These are phyloP conservation scores for Eptatretus atami DNA, from an alignment of 2,797 vertebrate species.

Conservation along the genomic window DNA sequence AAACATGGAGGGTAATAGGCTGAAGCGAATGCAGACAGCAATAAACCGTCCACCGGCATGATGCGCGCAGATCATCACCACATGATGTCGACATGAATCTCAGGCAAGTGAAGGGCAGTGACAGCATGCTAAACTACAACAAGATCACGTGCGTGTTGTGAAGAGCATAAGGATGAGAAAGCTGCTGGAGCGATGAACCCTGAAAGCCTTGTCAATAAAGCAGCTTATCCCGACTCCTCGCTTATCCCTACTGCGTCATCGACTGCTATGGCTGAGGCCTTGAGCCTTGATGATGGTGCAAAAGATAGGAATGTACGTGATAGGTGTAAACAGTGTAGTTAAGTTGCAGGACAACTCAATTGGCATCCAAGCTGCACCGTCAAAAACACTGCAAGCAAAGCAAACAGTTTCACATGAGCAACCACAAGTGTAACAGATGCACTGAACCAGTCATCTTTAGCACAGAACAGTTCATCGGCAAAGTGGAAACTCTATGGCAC, in stretches of 20 bases:
- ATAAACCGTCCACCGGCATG: too few relatives aligned
- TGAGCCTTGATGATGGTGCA: too few relatives aligned
- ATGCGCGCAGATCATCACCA: too few relatives aligned
- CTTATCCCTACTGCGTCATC: constrained; percentile 78
- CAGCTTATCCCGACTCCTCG: constrained; percentile 80
- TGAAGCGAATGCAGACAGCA: too few relatives aligned
- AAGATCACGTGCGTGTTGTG: constrained; percentile 19
- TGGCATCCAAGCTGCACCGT: constrained; percentile 71
- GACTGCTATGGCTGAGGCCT: constrained; percentile 31
- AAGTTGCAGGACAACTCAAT: constrained; percentile 24
- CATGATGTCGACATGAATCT: constrained; percentile 52
- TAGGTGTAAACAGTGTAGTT: constrained; percentile 27
- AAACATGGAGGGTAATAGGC: too few relatives aligned
- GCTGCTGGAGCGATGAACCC: background rate
- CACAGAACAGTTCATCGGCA: constrained; percentile 84
- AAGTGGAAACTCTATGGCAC: constrained; percentile 84
- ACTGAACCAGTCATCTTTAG: constrained; percentile 88
- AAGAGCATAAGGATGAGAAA: constrained; percentile 38
- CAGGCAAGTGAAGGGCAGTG: constrained; percentile 76
- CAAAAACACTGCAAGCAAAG: constrained; percentile 58
- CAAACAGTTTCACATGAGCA: too few relatives aligned
- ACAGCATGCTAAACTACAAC: constrained; percentile 54
- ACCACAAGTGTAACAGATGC: constrained; percentile 19
- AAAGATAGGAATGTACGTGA: constrained; percentile 17
- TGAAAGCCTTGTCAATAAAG: constrained; percentile 84